Conservation (phyloP, 2,113 vertebrate genomes). For the Turnix velox region DNA sequence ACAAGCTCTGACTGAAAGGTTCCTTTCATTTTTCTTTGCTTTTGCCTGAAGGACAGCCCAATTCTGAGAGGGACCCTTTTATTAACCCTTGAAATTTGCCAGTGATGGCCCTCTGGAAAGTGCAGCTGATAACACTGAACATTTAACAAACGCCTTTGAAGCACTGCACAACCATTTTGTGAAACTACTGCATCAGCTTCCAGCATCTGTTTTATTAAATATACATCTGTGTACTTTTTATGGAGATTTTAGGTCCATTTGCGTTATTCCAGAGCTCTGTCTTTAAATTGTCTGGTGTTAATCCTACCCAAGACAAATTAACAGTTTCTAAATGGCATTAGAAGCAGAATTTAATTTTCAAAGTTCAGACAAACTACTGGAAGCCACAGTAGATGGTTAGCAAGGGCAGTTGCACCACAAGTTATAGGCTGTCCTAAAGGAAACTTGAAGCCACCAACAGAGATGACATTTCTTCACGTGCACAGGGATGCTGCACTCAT, state of each 20-base stretch:
- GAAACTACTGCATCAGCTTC: slow-evolving; percentile 34
- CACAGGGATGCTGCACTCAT: background rate
- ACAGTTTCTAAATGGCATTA: slow-evolving; percentile 42
- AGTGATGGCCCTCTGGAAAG: background rate
- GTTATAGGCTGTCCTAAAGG: background rate
- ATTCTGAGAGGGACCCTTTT: background rate
- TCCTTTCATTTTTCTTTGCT: background rate
- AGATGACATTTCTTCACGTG: background rate
- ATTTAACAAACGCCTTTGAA: background rate
- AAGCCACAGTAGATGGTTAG: background rate
- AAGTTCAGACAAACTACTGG: background rate
- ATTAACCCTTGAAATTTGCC: background rate
- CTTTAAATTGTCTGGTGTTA: slow-evolving; percentile 27
- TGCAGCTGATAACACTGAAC: background rate
- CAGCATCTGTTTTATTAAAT: slow-evolving; percentile 48
- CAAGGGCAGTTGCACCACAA: background rate
- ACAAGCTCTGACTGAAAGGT: background rate
- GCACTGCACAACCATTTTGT: slow-evolving; percentile 11
- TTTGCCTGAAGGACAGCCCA: background rate
- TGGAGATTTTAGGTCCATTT: slow-evolving; percentile 21
- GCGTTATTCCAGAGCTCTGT: slow-evolving; percentile 38
- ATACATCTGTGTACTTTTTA: slow-evolving; percentile 39
- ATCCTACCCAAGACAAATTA: slow-evolving; percentile 48
- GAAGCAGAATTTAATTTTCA: slow-evolving; percentile 38
- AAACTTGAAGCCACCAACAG: background rate